Conservation (phyloP, 2,113 vertebrate species). For the Nycticryphes semicollaris region DNA sequence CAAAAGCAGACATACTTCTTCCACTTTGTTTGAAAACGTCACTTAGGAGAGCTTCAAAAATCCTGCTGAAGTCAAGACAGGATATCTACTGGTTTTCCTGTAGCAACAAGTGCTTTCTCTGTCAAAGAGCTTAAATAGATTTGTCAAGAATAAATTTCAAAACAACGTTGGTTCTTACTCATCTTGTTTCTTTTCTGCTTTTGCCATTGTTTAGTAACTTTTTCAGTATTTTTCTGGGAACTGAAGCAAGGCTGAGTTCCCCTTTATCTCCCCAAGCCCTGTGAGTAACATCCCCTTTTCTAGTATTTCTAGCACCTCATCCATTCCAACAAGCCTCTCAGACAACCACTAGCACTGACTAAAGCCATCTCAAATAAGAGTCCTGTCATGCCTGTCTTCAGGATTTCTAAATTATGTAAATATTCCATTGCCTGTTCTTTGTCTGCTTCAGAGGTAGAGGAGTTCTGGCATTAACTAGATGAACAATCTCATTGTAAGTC, state of each 20-base stretch:
- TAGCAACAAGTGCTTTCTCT: background rate
- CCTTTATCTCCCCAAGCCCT: background rate
- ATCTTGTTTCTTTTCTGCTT: background rate
- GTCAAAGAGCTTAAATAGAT: background rate
- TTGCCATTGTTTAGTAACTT: background rate
- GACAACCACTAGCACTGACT: background rate
- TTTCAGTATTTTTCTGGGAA: background rate
- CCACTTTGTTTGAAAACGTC: background rate
- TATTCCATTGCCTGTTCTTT: background rate
- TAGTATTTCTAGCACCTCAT: background rate
- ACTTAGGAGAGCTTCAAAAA: background rate
- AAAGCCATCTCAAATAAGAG: background rate
- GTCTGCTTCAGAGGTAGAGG: background rate
- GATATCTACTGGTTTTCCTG: background rate
- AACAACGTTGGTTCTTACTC: background rate
- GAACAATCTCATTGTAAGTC: background rate
- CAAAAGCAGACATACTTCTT: background rate
- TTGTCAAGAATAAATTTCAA: background rate
- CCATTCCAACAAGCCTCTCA: background rate
- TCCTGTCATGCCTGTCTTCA: background rate
- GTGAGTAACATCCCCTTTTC: background rate
- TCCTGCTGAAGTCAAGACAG: background rate
- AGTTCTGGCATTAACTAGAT: background rate
- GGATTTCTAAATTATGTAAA: background rate
- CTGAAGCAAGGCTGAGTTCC: background rate